Evolutionary conservation across 2,797 vertebrate species (phyloP).

Genomic region (Phataginus tricuspis): DNA sequence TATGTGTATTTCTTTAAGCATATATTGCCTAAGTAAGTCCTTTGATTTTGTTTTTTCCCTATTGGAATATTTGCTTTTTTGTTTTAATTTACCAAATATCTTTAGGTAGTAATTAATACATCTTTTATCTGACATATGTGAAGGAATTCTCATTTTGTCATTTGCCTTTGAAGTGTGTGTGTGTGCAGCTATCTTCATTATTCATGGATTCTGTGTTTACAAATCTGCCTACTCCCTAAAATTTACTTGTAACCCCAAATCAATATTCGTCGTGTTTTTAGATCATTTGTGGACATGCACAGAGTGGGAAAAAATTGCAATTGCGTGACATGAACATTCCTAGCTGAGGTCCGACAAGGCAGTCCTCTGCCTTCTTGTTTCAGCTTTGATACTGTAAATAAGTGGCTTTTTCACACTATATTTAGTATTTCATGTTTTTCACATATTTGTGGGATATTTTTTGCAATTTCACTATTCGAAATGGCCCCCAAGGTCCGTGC

Average conservation of each 20-base stretch:
- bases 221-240: background rate
- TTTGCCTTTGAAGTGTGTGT: slow-evolving; percentile 33
- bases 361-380: background rate
- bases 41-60: background rate
- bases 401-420: background rate
- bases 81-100: slow-evolving; percentile 3
- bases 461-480: background rate
- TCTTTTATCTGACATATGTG: background rate
- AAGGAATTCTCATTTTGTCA: background rate
- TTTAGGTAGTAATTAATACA: background rate
- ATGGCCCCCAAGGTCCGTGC: no score
- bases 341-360: background rate
- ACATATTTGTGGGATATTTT: background rate
- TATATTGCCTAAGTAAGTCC: background rate
- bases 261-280: background rate
- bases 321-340: background rate
- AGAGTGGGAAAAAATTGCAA: background rate
- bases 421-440: background rate
- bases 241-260: background rate
- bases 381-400: background rate
- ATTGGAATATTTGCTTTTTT: background rate
- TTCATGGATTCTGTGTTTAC: background rate
- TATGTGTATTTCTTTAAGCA: background rate
- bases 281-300: background rate
- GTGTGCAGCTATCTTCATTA: background rate